Evolutionary conservation across 2,888 invertebrate species (phyloP).

Genomic region (Aspidiotus rigidus): DNA sequence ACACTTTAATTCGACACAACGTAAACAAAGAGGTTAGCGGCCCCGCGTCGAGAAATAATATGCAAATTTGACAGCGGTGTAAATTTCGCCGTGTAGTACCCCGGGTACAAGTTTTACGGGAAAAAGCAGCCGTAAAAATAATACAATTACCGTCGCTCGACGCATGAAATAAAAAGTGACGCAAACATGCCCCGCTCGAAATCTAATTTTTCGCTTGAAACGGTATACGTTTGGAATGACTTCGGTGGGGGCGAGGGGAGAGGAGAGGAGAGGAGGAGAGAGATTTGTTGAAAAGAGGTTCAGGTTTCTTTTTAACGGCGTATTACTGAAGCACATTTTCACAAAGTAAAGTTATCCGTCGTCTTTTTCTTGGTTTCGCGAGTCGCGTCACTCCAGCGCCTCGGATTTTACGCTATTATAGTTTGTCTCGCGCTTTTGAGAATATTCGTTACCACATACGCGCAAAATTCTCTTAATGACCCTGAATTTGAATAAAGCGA

Average conservation of each 20-base stretch:
- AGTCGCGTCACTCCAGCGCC: no score
- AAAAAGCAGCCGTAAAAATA: constrained; percentile 1
- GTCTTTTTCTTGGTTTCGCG: no score
- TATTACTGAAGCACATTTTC: background rate
- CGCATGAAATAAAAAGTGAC: background rate
- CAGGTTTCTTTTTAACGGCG: background rate
- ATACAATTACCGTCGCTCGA: constrained; percentile 2
- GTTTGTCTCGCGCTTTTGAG: no score
- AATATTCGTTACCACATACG: no score
- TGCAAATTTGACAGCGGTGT: background rate
- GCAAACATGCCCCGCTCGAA: background rate
- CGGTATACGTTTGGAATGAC: background rate
- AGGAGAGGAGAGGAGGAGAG: no score
- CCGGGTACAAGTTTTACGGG: background rate
- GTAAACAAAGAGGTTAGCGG: background rate
- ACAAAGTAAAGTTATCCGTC: background rate
- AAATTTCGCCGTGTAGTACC: background rate
- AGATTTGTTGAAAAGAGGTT: background rate
- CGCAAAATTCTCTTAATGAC: no score
- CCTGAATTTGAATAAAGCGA: no score
- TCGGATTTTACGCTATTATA: no score
- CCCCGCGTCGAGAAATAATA: background rate
- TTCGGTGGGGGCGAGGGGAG: no score
- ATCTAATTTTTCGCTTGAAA: constrained; percentile 2
- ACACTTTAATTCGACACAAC: constrained; percentile 2